These are phyloP conservation scores for Chinchilla lanigera DNA, from an alignment of 2,113 vertebrate species.

Conservation along the genomic window DNA sequence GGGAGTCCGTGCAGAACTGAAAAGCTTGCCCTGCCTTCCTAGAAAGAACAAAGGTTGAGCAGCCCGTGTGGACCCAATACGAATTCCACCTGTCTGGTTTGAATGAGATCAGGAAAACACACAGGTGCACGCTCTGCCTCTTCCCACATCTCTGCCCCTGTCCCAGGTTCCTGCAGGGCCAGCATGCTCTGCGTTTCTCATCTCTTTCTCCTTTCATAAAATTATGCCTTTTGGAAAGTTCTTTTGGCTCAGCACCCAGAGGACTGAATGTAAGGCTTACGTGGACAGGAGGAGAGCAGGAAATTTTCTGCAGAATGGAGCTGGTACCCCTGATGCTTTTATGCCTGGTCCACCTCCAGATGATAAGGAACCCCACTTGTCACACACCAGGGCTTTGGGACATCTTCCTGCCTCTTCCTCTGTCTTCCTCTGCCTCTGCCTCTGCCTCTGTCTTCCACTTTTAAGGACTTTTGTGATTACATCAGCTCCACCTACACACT, in stretches of 20 bases:
- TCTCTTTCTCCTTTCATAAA: not conserved
- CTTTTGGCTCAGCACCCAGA: not conserved
- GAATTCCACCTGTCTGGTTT: not conserved
- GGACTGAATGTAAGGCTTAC: not conserved
- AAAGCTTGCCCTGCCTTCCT: conserved; percentile 25
- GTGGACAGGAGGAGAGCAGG: not conserved
- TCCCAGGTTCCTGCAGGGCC: not conserved
- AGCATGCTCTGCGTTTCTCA: not conserved
- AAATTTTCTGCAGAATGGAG: not conserved
- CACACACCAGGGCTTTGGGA: not conserved
- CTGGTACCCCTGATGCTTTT: not conserved
- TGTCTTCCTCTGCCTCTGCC: no score
- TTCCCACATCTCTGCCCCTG: not conserved
- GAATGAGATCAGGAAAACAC: not conserved
- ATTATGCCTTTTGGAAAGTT: not conserved
- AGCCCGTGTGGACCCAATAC: not conserved
- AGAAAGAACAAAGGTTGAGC: conserved; percentile 60
- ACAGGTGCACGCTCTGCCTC: rapidly evolving
- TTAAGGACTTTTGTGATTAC: no score
- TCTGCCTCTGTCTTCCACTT: no score
- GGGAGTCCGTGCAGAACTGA: conserved; percentile 57
- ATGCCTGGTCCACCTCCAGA: not conserved
- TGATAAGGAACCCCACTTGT: not conserved
- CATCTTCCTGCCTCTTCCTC: no score
- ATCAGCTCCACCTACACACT: no score